phyloP scores from a whole-genome alignment of 1,140 invertebrate species.

The Wiebesia pumilae region DNA sequence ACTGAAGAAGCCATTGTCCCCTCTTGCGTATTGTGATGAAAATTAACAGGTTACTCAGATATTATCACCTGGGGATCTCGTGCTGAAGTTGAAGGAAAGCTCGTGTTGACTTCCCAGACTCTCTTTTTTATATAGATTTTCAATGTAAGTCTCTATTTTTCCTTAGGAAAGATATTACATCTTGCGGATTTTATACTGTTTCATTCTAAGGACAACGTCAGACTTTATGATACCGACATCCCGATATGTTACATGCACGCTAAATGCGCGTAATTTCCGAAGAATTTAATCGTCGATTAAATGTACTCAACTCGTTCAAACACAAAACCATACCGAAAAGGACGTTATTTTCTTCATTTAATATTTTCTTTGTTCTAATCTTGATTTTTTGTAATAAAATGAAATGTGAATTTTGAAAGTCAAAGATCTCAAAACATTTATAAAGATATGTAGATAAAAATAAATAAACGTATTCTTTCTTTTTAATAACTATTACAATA shows the following conservation, averaged over 20 bases:
- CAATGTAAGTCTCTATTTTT: conserved; percentile 75
- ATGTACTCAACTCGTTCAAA: background rate
- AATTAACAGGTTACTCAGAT: conserved; percentile 71
- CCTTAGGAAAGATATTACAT: conserved; percentile 78
- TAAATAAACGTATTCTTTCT: too few relatives aligned
- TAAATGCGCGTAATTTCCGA: background rate
- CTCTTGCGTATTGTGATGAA: conserved; percentile 65
- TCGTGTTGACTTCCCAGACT: conserved; percentile 75
- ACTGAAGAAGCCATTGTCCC: too few relatives aligned
- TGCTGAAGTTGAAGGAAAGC: conserved; percentile 59
- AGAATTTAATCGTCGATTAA: background rate
- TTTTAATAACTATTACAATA: too few relatives aligned
- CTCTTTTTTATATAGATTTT: conserved; percentile 78
- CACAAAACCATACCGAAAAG: background rate
- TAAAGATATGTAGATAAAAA: too few relatives aligned
- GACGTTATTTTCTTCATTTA: too few relatives aligned
- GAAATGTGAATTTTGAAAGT: too few relatives aligned
- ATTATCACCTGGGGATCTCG: conserved; percentile 77
- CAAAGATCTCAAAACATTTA: too few relatives aligned
- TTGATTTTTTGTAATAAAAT: too few relatives aligned
- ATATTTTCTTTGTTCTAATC: too few relatives aligned
- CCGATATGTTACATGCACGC: background rate
- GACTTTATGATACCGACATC: background rate
- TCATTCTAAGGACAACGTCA: background rate
- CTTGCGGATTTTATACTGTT: conserved; percentile 61